Evolutionary conservation across 2,797 vertebrate genomes (phyloP).

Genomic region (Crenuchus spilurus): DNA sequence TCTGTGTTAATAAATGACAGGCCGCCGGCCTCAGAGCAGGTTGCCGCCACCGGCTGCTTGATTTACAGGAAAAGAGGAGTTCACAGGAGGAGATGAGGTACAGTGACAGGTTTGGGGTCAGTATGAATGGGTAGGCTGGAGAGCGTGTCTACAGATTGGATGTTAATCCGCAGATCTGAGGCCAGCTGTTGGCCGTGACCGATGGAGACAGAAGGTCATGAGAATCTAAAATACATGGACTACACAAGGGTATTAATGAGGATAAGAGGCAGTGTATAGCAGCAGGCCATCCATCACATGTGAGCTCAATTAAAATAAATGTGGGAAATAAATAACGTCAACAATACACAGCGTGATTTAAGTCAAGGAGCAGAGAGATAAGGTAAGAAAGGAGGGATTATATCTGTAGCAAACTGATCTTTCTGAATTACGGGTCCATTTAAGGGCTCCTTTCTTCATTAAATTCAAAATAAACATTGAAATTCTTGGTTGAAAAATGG

Average conservation of each 20-base stretch:
- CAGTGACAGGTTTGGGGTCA: constrained; percentile 16
- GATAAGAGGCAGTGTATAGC: background rate
- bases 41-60: constrained; percentile 21
- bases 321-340: background rate
- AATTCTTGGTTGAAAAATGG: too few species aligned
- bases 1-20: constrained; percentile 49
- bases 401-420: too few species aligned
- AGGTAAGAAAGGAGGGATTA: too few species aligned
- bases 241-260: constrained; percentile 4
- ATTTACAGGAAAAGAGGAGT: constrained; percentile 40
- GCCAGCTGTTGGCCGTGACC: background rate
- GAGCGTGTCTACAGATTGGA: background rate
- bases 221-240: background rate
- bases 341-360: background rate
- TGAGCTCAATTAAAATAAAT: background rate
- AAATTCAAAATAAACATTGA: too few species aligned
- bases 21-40: constrained; percentile 43
- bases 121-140: background rate
- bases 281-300: background rate
- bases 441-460: too few species aligned
- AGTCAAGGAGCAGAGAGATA: background rate
- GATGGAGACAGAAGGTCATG: background rate
- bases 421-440: too few species aligned
- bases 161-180: constrained; percentile 13
- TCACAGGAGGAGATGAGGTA: background rate